These are phyloP conservation scores for Phthorimaea operculella DNA, from an alignment of 1,140 invertebrate genomes.

Conservation along the genomic window DNA sequence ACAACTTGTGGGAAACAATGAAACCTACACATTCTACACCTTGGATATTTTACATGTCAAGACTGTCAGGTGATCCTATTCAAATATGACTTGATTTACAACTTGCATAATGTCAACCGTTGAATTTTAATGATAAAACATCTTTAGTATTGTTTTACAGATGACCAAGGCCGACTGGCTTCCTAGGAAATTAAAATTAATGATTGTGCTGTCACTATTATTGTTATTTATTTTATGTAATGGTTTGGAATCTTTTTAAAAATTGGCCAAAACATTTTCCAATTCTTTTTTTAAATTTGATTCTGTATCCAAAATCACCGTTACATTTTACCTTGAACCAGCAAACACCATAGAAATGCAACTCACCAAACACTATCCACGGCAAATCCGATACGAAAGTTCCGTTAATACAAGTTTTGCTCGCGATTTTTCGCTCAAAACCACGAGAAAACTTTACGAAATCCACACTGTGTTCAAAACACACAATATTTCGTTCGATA, in stretches of 20 bases:
- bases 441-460: constrained; percentile 35
- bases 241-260: too few species aligned
- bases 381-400: constrained; percentile 31
- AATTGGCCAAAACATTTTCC: too few species aligned
- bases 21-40: background rate
- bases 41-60: constrained; percentile 1
- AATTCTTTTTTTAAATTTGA: too few species aligned
- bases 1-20: constrained; percentile 3
- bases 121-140: constrained; percentile 18
- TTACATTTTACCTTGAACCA: constrained; percentile 31
- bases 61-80: background rate
- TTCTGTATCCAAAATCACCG: constrained; percentile 13
- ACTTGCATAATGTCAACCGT: constrained; percentile 18
- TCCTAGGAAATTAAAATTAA: too few species aligned
- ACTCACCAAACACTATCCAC: constrained; percentile 41
- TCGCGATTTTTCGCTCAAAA: constrained; percentile 41
- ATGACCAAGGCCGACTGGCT: background rate
- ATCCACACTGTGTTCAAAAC: constrained; percentile 19
- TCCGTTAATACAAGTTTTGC: constrained; percentile 35
- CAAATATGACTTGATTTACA: background rate
- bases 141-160: background rate
- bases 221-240: too few species aligned
- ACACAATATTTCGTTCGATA: constrained; percentile 17
- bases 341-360: constrained; percentile 35
- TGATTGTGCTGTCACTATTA: too few species aligned